phyloP scores from a whole-genome alignment of 92 coral and sea anemone species.

The Pocillopora grandis region DNA sequence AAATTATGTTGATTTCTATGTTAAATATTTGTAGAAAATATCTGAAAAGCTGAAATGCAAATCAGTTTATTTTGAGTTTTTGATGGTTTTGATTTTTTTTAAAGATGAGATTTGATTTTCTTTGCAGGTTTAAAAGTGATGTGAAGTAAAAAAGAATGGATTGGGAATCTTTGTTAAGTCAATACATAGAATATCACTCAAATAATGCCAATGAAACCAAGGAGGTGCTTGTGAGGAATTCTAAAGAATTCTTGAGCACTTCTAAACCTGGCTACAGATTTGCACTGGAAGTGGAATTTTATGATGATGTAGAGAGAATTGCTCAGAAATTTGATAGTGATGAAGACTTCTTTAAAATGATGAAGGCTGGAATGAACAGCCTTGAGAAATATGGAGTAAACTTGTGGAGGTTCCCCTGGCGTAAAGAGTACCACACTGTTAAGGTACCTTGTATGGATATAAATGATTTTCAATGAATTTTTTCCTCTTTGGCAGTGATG shows the following conservation, averaged over 20 bases:
- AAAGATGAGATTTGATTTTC: background rate
- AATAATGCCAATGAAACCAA: background rate
- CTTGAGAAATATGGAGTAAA: slow-evolving; percentile 71
- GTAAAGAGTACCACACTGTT: slow-evolving; percentile 62
- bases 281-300: background rate
- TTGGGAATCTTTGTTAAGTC: background rate
- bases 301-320: background rate
- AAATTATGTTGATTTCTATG: too few species aligned
- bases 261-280: background rate
- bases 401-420: slow-evolving; percentile 71
- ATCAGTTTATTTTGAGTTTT: too few species aligned
- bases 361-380: slow-evolving; percentile 52
- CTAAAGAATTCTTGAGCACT: background rate
- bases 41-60: too few species aligned
- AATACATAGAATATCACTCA: slow-evolving; percentile 15
- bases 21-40: too few species aligned
- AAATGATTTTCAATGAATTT: background rate
- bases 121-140: background rate
- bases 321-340: background rate
- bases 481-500: background rate
- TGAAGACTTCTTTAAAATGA: slow-evolving; percentile 2
- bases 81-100: too few species aligned
- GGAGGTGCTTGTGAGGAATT: background rate
- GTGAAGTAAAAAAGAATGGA: background rate
- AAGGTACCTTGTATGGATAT: slow-evolving; percentile 49